Evolutionary conservation across 2,797 vertebrate genomes (phyloP), one percentile per base, ranked within the genome.

Genomic region (Loriculus beryllinus): DNA sequence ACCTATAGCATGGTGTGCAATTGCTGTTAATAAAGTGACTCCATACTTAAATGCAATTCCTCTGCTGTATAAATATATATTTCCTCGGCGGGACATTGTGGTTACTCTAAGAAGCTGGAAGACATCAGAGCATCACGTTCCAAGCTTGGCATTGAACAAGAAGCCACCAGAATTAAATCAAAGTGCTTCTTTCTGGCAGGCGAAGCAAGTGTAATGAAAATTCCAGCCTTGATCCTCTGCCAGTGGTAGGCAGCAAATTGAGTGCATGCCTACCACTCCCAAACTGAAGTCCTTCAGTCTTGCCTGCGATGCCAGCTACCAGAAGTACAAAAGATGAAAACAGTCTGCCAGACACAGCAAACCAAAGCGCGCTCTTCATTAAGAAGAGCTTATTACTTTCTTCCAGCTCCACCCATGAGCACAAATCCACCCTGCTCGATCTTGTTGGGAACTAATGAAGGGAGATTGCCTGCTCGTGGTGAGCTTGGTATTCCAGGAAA

Each of bases 121-220:
- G 89, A 91, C 92, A 93, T 94, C 87, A 91, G 89, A 88, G 91
- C 85, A 90, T 88, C 89, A 39, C 49, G 62, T 95, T 96, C 92
- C 92, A 92, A 82, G 89, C 77, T 96, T 95, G 96, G 96, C 96
- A 92, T 31, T 52, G 93, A 95, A 82, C 54, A 84, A 93, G 91
- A 96, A 97, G 96, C 92, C 94, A 96, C 91, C 70, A 95, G 93
- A 83, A 88, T 96, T 63, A 93, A 95, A 97, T 96, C 95, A 94
- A 96, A 96, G 95, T 67, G 21, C 87, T 96, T 93, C 95, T 92
- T 94, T 86, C 82, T 96, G 95, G 96, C 93, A 95, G 77, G 89
- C 91, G 4, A 86, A 91, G 77, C 80, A 67, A 94, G 80, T 14
- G 82, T 92, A 97, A 96, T 97, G 95, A 96, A 94, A 95, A 94